Evolutionary conservation across 2,888 invertebrate species (phyloP).

Genomic region (Dendrolimus houi): DNA sequence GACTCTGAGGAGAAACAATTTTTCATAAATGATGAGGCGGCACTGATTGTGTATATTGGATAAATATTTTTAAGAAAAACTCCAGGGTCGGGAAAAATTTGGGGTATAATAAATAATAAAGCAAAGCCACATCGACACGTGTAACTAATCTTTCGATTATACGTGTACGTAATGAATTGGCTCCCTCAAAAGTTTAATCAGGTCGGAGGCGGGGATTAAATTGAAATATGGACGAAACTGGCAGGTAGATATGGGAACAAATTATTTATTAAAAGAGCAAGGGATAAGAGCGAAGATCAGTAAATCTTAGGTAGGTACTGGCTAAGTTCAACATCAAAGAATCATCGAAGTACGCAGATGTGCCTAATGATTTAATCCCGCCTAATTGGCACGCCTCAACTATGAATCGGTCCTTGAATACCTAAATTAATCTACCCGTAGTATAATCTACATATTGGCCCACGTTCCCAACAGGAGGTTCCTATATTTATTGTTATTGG

Average conservation of each 20-base stretch:
- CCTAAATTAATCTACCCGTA: conserved; percentile 20
- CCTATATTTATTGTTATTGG: neutral
- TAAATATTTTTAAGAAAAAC: conserved; percentile 69
- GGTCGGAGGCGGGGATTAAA: conserved; percentile 24
- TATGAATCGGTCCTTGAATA: conserved; percentile 31
- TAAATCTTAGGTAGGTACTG: conserved; percentile 17
- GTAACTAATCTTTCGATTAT: conserved; percentile 64
- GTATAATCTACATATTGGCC: conserved; percentile 1
- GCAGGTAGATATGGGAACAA: conserved; percentile 19
- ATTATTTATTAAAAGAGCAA: neutral
- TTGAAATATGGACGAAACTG: conserved; percentile 28
- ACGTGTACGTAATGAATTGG: conserved; percentile 37
- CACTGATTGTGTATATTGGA: conserved; percentile 69
- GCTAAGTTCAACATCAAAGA: conserved; percentile 22
- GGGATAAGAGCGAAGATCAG: neutral
- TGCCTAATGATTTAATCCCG: conserved; percentile 61
- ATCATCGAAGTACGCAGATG: conserved; percentile 45
- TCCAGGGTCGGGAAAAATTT: conserved; percentile 47
- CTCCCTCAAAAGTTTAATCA: conserved; percentile 37
- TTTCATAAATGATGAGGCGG: conserved; percentile 74
- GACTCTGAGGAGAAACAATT: conserved; percentile 65
- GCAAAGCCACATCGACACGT: conserved; percentile 57
- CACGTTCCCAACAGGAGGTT: neutral
- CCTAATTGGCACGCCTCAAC: conserved; percentile 33
- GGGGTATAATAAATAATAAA: conserved; percentile 53